Evolutionary conservation across 2,113 vertebrate genomes (phyloP), one percentile per base, ranked within the genome.

Genomic region (Stegostoma tigrinum): DNA sequence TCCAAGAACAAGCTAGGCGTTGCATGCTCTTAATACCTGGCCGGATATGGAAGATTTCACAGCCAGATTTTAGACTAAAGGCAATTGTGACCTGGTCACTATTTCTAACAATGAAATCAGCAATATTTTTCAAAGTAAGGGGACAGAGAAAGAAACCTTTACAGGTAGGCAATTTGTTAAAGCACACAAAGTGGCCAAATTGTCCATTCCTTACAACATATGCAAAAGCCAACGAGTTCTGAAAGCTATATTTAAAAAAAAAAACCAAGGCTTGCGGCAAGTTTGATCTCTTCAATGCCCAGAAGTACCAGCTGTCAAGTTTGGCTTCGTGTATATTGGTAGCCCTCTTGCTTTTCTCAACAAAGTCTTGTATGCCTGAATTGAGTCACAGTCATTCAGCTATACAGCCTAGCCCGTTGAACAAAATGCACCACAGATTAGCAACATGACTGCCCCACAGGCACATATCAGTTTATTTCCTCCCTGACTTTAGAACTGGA

Each of bases 31-130:
- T 52, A 89, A 55, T 34, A 91, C 14, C 64, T 91, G 34, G 23
- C 61, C 10, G 6, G 17, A 23, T 19, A 8, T 17, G 64, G 15
- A 34, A 67, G n/a, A 4, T 66, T 66, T 42, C 34, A 67, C 19
- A 95, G 80, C 19, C 17, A 95, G 14, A 72, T 34, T 24, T 78
- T 5, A 23, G 17, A 0, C 7, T 66, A 17, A 5, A 10, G 0
- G 52, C 70, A 66, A 55, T 27, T 80, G 0, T 0, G 30, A 17
- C 45, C 27, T 64, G n/a, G 30, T 61, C 5, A n/a, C 38, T 38
- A 17, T 42, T 83, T 21, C 34, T 34, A 12, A 34, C 17, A 80
- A 14, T 83, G 34, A 66, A 66, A 66, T 91, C 87, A 66, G 30
- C 34, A 93, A n/a, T 19, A 38, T 17, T 64, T 64, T 17, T 24